Percentiles rank a stretch among this genome's conserved stretches.
Evolutionary conservation across 2,888 invertebrate species (phyloP).

Genomic region (Parapristionchus giblindavisi): DNA sequence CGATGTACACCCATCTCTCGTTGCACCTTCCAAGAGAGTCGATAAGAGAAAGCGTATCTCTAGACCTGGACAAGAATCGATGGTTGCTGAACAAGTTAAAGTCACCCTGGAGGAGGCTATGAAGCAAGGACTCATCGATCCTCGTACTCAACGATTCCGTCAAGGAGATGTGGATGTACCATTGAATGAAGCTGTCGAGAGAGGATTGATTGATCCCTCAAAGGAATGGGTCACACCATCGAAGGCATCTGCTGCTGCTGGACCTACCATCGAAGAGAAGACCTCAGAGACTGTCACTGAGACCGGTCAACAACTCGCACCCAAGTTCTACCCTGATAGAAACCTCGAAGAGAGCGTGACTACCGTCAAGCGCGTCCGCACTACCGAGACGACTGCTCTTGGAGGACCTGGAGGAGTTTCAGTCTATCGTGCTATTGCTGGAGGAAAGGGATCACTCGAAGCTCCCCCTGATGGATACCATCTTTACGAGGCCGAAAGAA

Average conservation of each 20-base stretch:
- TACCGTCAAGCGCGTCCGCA: constrained; percentile 67
- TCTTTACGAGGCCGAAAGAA: constrained; percentile 83
- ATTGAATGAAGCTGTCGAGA: constrained; percentile 70
- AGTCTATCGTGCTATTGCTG: constrained; percentile 69
- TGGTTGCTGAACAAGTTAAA: constrained; percentile 72
- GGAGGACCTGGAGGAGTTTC: constrained; percentile 64
- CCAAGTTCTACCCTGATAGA: constrained; percentile 64
- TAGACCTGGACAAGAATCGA: constrained; percentile 74
- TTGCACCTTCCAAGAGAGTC: constrained; percentile 77
- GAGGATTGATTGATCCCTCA: constrained; percentile 68
- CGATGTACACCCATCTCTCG: constrained; percentile 76
- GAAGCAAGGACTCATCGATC: constrained; percentile 81
- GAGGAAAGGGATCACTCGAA: constrained; percentile 74
- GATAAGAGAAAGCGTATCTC: constrained; percentile 86
- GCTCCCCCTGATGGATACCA: constrained; percentile 86
- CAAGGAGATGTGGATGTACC: constrained; percentile 75
- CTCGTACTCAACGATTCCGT: constrained; percentile 69
- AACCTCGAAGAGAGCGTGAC: constrained; percentile 68
- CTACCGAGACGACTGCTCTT: constrained; percentile 68
- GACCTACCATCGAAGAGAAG: constrained; percentile 70
- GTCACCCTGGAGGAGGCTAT: constrained; percentile 84
- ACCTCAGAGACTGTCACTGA: constrained; percentile 68
- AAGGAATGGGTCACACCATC: constrained; percentile 70
- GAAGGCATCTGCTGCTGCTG: constrained; percentile 55
- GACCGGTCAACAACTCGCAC: constrained; percentile 69